Percentiles rank a stretch among this genome's conserved stretches.
These are phyloP conservation scores for Planococcus citri DNA, from an alignment of 1,140 invertebrate species.

Conservation along the genomic window DNA sequence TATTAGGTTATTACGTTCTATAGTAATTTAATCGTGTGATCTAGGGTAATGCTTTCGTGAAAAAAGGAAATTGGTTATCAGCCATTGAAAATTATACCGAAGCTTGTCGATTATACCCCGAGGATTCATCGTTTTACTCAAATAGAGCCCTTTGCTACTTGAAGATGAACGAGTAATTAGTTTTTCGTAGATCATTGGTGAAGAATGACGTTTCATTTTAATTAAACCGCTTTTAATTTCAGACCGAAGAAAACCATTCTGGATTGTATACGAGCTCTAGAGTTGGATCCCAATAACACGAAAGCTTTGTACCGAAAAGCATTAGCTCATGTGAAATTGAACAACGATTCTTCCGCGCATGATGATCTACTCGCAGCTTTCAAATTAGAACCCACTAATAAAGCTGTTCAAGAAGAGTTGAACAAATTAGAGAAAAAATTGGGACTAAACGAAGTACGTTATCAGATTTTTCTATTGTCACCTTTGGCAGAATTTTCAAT, in stretches of 20 bases:
- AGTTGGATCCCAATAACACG: slow-evolving; percentile 58
- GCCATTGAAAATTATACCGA: slow-evolving; percentile 68
- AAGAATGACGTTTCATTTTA: slow-evolving; percentile 25
- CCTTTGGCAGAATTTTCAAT: background rate
- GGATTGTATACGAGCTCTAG: slow-evolving; percentile 61
- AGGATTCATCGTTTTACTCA: slow-evolving; percentile 69
- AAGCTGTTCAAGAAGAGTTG: background rate
- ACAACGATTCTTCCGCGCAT: slow-evolving; percentile 48
- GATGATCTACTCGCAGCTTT: slow-evolving; percentile 52
- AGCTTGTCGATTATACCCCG: slow-evolving; percentile 60
- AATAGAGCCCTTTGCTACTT: slow-evolving; percentile 80
- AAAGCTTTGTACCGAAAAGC: slow-evolving; percentile 68
- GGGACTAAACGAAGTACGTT: background rate
- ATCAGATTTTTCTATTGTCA: background rate
- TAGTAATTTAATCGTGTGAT: too few species aligned
- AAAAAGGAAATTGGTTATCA: slow-evolving; percentile 58
- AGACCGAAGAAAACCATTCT: slow-evolving; percentile 56
- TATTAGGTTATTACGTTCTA: too few species aligned
- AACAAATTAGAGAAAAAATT: background rate
- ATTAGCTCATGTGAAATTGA: slow-evolving; percentile 47
- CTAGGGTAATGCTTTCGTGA: slow-evolving; percentile 71
- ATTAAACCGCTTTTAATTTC: slow-evolving; percentile 24
- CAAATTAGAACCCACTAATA: slow-evolving; percentile 55
- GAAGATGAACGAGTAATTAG: slow-evolving; percentile 63
- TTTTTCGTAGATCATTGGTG: background rate